phyloP scores from a whole-genome alignment of 2,113 vertebrate genomes.

The Calidris pygmaea region DNA sequence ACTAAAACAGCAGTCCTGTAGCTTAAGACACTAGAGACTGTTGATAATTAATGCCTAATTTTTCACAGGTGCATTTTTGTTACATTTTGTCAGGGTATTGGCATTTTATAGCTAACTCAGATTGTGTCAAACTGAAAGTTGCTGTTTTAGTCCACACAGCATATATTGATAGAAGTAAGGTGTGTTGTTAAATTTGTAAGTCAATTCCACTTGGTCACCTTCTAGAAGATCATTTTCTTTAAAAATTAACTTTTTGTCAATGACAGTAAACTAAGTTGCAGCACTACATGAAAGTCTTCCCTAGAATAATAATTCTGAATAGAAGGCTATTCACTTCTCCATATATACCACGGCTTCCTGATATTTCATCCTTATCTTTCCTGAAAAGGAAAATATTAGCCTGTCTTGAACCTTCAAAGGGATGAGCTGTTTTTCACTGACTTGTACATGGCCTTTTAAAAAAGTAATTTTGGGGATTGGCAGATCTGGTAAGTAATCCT shows the following conservation, averaged over 20 bases:
- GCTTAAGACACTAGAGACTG: neutral
- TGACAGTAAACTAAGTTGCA: neutral
- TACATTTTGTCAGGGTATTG: conserved; percentile 4
- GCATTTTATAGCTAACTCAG: conserved; percentile 39
- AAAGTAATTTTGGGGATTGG: conserved; percentile 58
- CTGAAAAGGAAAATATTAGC: conserved; percentile 61
- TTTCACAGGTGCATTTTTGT: neutral
- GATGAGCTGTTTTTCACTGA: conserved; percentile 54
- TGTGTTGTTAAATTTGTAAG: conserved; percentile 35
- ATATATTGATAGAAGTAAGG: neutral
- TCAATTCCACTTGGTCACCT: conserved; percentile 1
- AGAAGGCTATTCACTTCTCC: conserved; percentile 30
- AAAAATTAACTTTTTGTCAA: conserved; percentile 45
- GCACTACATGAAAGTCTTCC: neutral
- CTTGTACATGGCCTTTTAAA: conserved; percentile 47
- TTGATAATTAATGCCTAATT: neutral
- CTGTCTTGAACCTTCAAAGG: conserved; percentile 49
- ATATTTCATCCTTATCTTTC: conserved; percentile 41
- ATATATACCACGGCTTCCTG: conserved; percentile 3
- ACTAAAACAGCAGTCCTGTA: neutral
- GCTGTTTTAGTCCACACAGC: conserved; percentile 7
- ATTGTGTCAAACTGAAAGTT: conserved; percentile 30
- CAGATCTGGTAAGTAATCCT: conserved; percentile 48
- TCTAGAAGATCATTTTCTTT: conserved; percentile 38
- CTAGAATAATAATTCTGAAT: neutral